Evolutionary conservation across 2,888 invertebrate species (phyloP).

Genomic region (Leuctra nigra): DNA sequence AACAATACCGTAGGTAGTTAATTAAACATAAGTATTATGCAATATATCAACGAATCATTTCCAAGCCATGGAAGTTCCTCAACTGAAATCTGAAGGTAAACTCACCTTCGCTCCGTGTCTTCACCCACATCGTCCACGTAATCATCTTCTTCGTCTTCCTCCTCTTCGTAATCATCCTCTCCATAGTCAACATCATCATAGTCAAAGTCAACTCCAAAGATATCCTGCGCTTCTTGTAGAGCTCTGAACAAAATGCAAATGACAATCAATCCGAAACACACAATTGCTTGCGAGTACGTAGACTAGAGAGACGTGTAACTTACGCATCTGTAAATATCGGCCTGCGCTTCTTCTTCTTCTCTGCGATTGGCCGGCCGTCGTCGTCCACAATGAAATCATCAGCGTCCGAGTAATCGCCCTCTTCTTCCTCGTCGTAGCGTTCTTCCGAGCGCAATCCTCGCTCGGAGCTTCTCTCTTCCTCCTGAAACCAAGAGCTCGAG

Average conservation of each 20-base stretch:
- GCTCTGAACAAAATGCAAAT: slow-evolving; percentile 44
- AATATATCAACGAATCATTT: too few species aligned
- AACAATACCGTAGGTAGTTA: background rate
- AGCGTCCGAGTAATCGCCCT: slow-evolving; percentile 76
- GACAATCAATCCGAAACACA: background rate
- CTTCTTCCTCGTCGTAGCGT: slow-evolving; percentile 66
- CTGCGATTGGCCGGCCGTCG: slow-evolving; percentile 81
- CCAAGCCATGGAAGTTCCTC: too few species aligned
- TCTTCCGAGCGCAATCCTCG: slow-evolving; percentile 55
- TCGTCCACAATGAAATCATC: slow-evolving; percentile 98
- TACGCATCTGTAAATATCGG: slow-evolving; percentile 83
- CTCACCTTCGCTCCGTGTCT: slow-evolving; percentile 41
- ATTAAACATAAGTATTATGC: background rate
- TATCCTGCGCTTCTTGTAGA: slow-evolving; percentile 96
- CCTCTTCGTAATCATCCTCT: slow-evolving; percentile 79
- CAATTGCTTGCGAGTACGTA: background rate
- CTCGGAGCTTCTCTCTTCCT: slow-evolving; percentile 72
- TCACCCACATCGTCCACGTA: slow-evolving; percentile 64
- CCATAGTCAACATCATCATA: slow-evolving; percentile 85
- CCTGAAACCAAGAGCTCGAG: slow-evolving; percentile 45
- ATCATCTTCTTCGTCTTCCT: slow-evolving; percentile 68
- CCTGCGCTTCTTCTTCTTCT: slow-evolving; percentile 69
- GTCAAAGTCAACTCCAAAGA: slow-evolving; percentile 98
- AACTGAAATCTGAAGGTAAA: too few species aligned
- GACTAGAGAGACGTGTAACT: slow-evolving; percentile 41